A percentile compares a stretch with the other conserved stretches of the same genome.
These are phyloP conservation scores for Dinomys branickii DNA, from an alignment of 2,113 vertebrate species.

Conservation along the genomic window DNA sequence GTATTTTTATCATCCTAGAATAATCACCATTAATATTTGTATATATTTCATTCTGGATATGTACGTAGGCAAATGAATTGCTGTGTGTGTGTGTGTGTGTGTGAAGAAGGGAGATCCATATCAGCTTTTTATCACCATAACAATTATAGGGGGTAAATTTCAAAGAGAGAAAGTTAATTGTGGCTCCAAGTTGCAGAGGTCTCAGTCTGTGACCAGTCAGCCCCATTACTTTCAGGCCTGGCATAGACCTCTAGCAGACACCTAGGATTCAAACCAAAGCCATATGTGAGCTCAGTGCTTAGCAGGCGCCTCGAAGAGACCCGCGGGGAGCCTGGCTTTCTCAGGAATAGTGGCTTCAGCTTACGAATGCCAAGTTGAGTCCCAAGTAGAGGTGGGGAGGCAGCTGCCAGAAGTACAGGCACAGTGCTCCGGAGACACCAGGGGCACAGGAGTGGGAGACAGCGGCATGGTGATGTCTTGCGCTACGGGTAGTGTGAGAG, in stretches of 20 bases:
- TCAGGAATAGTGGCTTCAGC: not conserved
- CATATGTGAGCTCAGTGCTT: not conserved
- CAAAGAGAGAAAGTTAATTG: not conserved
- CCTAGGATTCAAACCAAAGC: not conserved
- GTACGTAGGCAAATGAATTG: not conserved
- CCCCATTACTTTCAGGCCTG: not conserved
- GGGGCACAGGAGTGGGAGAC: not conserved
- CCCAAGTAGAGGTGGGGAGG: not conserved
- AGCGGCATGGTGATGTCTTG: not conserved
- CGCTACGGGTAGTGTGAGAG: not conserved
- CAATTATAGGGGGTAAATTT: not conserved
- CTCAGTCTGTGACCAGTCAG: not conserved
- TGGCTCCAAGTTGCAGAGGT: not conserved
- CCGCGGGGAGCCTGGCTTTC: not conserved
- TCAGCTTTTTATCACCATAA: not conserved
- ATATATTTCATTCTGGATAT: not conserved
- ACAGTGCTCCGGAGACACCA: not conserved
- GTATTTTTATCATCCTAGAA: not conserved
- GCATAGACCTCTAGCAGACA: not conserved
- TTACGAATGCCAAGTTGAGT: not conserved
- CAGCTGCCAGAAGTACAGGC: not conserved
- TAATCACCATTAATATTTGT: not conserved
- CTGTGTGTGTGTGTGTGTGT: not conserved
- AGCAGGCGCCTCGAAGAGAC: not conserved
- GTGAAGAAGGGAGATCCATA: not conserved